Evolutionary conservation across 2,113 vertebrate genomes (phyloP).

Genomic region (Nannospalax galili): DNA sequence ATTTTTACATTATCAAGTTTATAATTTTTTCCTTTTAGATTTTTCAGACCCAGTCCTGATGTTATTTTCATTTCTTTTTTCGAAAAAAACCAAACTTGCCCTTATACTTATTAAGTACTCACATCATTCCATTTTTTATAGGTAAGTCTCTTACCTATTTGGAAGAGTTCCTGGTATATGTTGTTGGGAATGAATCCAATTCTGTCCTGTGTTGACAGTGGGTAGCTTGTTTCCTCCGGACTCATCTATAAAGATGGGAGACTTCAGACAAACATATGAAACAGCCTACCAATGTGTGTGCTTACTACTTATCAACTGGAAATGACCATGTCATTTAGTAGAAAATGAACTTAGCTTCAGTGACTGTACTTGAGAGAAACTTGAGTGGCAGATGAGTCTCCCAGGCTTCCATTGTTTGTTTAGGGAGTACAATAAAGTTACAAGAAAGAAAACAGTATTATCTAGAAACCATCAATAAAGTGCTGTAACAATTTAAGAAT

Average conservation of each 20-base stretch:
- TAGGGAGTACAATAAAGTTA: background rate
- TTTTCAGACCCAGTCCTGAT: constrained; percentile 24
- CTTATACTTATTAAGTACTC: constrained; percentile 5
- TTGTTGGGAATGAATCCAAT: constrained; percentile 7
- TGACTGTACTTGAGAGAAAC: background rate
- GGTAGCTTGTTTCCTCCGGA: background rate
- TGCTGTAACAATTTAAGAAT: background rate
- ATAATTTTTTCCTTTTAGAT: constrained; percentile 29
- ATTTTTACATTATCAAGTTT: constrained; percentile 41
- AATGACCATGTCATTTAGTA: background rate
- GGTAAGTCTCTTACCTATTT: constrained; percentile 37
- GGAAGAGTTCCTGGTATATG: background rate
- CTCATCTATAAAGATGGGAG: background rate
- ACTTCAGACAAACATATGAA: background rate
- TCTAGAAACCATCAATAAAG: background rate
- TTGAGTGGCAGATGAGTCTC: background rate
- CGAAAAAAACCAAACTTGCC: background rate
- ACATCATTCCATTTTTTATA: constrained; percentile 6
- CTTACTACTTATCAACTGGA: background rate
- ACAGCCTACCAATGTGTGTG: background rate
- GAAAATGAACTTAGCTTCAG: background rate
- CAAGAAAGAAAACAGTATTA: background rate
- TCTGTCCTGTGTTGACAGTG: background rate
- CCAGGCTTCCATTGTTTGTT: background rate
- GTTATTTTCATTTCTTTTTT: background rate